A percentile compares a stretch with the other conserved stretches of the same genome.
These are phyloP conservation scores for Ammodytes marinus DNA, from an alignment of 2,113 vertebrate species.

Conservation along the genomic window DNA sequence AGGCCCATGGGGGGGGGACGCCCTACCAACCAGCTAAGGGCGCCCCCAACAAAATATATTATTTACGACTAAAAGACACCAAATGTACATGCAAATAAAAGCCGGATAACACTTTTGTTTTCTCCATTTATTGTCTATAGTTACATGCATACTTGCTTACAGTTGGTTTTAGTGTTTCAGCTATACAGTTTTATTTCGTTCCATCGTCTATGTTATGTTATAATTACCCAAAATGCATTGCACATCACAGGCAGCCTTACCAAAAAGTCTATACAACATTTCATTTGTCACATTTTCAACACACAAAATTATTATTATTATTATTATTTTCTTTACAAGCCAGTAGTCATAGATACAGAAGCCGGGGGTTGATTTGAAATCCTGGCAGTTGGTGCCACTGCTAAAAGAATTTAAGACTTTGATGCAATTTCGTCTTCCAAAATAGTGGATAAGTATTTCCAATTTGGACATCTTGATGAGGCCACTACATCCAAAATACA, in stretches of 20 bases:
- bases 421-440: neutral
- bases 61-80: neutral
- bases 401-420: neutral
- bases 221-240: conserved; percentile 62
- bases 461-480: neutral
- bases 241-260: conserved; percentile 66
- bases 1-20: too few relatives aligned
- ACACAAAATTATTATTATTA: conserved; percentile 60
- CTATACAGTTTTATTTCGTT: conserved; percentile 73
- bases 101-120: conserved; percentile 28
- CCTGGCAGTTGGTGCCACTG: neutral
- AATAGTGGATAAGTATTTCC: neutral
- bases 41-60: too few relatives aligned
- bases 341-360: conserved; percentile 59
- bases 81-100: neutral
- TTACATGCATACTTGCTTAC: conserved; percentile 84
- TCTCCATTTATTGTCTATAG: conserved; percentile 83
- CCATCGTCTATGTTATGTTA: conserved; percentile 70
- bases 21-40: too few relatives aligned
- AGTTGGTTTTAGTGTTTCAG: conserved; percentile 78
- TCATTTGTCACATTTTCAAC: conserved; percentile 73
- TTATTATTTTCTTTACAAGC: too few relatives aligned
- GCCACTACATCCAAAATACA: neutral
- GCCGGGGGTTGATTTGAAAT: neutral
- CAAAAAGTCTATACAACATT: conserved; percentile 74